phyloP scores from a whole-genome alignment of 2,888 invertebrate species.

The Hedychridium roseum region DNA sequence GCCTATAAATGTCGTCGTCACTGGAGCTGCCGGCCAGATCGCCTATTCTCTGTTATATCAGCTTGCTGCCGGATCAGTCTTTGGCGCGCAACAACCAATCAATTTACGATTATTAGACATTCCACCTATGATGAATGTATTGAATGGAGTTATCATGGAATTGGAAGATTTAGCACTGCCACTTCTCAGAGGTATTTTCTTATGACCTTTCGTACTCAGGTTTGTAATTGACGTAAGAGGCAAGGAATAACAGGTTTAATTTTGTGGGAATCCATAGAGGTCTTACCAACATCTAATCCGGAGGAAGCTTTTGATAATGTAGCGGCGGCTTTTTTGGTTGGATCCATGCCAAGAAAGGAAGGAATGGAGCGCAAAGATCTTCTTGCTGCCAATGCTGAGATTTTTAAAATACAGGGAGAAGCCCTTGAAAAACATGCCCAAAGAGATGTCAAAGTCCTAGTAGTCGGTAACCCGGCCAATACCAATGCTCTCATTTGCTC shows the following conservation, averaged over 20 bases:
- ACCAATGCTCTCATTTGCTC: slow-evolving; percentile 97
- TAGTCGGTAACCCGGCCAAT: slow-evolving; percentile 99
- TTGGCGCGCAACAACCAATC: slow-evolving; percentile 87
- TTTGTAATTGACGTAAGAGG: too few species aligned
- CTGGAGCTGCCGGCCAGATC: slow-evolving; percentile 99
- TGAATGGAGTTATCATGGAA: slow-evolving; percentile 99
- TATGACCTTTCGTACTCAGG: too few species aligned
- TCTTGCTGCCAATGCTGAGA: slow-evolving; percentile 95
- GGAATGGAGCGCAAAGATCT: slow-evolving; percentile 99
- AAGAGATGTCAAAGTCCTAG: slow-evolving; percentile 92
- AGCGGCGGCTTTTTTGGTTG: slow-evolving; percentile 95
- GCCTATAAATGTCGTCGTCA: slow-evolving; percentile 93
- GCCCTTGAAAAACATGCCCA: slow-evolving; percentile 90
- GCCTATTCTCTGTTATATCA: slow-evolving; percentile 96
- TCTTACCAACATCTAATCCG: slow-evolving; percentile 88
- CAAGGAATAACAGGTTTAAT: too few species aligned
- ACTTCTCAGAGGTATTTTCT: slow-evolving; percentile 74
- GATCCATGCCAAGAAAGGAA: slow-evolving; percentile 96
- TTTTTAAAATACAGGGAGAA: slow-evolving; percentile 96
- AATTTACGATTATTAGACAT: slow-evolving; percentile 93
- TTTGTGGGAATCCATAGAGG: too few species aligned
- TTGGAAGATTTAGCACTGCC: slow-evolving; percentile 95
- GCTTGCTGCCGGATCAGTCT: slow-evolving; percentile 94
- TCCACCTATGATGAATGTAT: slow-evolving; percentile 92
- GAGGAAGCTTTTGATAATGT: slow-evolving; percentile 94